Base-by-base conservation (phyloP, 2,113 vertebrate species). In the Sinosuthora webbiana region DNA sequence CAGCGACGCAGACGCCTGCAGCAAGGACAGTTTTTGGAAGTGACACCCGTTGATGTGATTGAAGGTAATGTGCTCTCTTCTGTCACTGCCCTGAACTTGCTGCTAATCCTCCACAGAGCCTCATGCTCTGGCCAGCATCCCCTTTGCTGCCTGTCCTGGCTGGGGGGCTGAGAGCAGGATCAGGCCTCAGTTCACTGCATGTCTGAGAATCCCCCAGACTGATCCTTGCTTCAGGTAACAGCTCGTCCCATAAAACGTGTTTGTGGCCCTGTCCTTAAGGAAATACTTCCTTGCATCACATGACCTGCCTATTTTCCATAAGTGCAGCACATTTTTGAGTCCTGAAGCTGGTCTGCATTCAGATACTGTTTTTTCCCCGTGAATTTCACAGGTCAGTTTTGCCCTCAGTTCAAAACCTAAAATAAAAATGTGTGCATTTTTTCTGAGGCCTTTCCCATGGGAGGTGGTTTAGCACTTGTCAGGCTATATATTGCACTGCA, bases 41-140 rank as follows among this genome's bases (percentile, higher is more conserved):
- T 2, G 4, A 25, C 76, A 62, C 27, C 63, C 8, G 1, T 95
- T 91, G 89, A 96, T 80, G 97, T 96, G 93, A 96, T 94, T 96
- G 94, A 96, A 97, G 97, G 97, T 97, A 97, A 84, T 0, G 1
- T 10, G 8, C 33, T 88, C 28, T 55, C 64, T 83, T 41, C 69
- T 84, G 39, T 39, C 64, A 20, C 3, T 71, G 45, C 60, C 50
- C 35, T 63, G 28, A 13, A 4, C 25, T 83, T 59, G 41, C 41
- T 18, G 3, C 65, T 76, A 63, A 2, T 52, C 25, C n/a, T 41
- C 21, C 21, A 10, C 2, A 3, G 62, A 93, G 44, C 55, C 52
- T 67, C n/a, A 0, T 37, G 24, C 62, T 80, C 37, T 39, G 31
- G 21, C 0, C 0, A 7, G 22, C 0, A 0, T 55, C 57, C 27